Conservation (phyloP, 2,113 vertebrate genomes). For the Otus sunia region DNA sequence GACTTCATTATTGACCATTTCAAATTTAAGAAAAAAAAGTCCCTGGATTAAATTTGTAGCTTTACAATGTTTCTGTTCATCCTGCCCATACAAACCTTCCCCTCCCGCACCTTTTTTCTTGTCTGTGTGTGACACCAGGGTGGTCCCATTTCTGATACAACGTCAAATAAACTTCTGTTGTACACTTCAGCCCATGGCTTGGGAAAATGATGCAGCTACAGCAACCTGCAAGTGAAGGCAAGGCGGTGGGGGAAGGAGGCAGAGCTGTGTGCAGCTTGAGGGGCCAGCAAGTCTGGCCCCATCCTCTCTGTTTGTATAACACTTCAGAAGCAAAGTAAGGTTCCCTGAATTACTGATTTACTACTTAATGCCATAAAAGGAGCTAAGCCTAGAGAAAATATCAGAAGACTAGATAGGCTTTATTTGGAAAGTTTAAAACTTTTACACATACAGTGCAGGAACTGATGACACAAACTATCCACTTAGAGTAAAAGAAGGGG, state of each 20-base stretch:
- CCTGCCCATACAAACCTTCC: not conserved
- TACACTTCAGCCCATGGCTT: not conserved
- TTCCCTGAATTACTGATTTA: conserved; percentile 61
- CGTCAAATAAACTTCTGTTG: not conserved
- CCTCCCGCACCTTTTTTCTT: not conserved
- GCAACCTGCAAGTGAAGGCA: not conserved
- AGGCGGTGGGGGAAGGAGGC: not conserved
- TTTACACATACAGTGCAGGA: not conserved
- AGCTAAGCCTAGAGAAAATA: not conserved
- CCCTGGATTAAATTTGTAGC: not conserved
- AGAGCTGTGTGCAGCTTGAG: not conserved
- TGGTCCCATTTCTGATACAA: not conserved
- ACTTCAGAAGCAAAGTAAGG: conserved; percentile 51
- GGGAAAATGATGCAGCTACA: not conserved
- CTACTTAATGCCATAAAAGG: conserved; percentile 40
- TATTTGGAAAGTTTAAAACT: not conserved
- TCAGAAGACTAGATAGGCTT: not conserved
- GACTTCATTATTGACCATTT: not conserved
- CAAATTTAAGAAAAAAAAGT: not conserved
- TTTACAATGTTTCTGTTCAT: not conserved
- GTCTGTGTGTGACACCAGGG: not conserved
- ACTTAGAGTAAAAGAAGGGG: not conserved
- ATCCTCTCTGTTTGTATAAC: conserved; percentile 54
- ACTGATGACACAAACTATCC: not conserved
- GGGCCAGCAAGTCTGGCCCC: conserved; percentile 68